Evolutionary conservation across 2,113 vertebrate genomes (phyloP), one percentile per base, ranked within the genome.

Genomic region (Leptosomus discolor): DNA sequence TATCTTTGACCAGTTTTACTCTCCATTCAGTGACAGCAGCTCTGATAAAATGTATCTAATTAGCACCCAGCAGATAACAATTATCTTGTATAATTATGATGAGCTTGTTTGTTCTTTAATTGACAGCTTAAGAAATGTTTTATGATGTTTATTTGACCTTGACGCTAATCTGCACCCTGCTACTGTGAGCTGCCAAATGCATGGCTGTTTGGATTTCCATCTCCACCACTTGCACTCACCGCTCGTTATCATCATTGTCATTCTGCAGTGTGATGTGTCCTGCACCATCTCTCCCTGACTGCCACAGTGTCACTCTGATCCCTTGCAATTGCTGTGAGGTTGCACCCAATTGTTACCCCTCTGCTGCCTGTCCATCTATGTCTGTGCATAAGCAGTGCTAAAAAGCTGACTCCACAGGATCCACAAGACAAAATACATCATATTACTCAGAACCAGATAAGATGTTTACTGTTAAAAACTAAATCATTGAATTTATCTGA

Each of bases 101-200:
- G 92, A 91, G 91, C 89, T 92, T 92, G 91, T 96, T 97, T 96
- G 94, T 91, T 97, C 86, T 94, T 92, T 89, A 97, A 94, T 91
- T 95, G 97, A 92, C 92, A 91, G 89, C 57, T 76, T 71, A 53
- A 93, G 84, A 95, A 51, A 79, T 95, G 86, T 97, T 97, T 97
- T 95, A 82, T 94, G 94, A 73, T 97, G 92, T 95, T 96, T 96
- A 60, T 92, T 95, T 96, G 94, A 94, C 96, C 95, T 95, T 94
- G 92, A 60, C 27, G 83, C 76, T 68, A 43, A 91, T 94, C 63
- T 87, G 80, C 60, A 37, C 93, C 76, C 94, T 39, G n/a, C 75
- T 90, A 50, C 82, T 11, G 14, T 30, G 96, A 61, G 85, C 85
- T 83, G 90, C 96, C 51, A 81, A 85, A 36, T 2, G 11, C 6